phyloP scores from a whole-genome alignment of 2,797 vertebrate genomes.

The Hozukius guyotensis region DNA sequence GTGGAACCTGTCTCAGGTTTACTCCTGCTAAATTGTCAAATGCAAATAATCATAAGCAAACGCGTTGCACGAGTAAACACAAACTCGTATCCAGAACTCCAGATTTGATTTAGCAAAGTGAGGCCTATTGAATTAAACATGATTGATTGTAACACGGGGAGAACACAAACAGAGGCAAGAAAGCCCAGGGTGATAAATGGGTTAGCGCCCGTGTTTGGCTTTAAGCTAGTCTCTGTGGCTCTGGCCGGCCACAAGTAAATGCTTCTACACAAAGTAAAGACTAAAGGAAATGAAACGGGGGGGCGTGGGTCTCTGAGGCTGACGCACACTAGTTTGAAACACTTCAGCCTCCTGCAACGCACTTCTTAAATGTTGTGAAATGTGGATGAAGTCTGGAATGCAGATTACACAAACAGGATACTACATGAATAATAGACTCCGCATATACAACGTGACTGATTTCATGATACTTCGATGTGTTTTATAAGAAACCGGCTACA shows the following conservation, averaged over 20 bases:
- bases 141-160: constrained; percentile 59
- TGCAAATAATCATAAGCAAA: constrained; percentile 67
- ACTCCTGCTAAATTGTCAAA: constrained; percentile 75
- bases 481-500: neutral
- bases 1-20: constrained; percentile 80
- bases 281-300: constrained; percentile 29
- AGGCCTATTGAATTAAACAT: constrained; percentile 69
- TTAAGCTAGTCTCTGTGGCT: constrained; percentile 39
- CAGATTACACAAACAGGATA: neutral
- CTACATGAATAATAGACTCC: neutral
- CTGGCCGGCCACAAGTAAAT: constrained; percentile 32
- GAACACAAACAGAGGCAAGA: constrained; percentile 43
- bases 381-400: neutral
- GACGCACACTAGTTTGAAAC: constrained; percentile 3
- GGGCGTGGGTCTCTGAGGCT: constrained; percentile 3
- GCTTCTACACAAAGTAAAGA: constrained; percentile 37
- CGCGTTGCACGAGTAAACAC: constrained; percentile 56
- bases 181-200: constrained; percentile 59
- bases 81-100: constrained; percentile 58
- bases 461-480: neutral
- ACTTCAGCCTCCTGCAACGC: constrained; percentile 2
- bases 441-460: neutral
- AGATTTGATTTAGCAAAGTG: constrained; percentile 61
- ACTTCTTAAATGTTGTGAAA: neutral
- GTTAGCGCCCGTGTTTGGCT: constrained; percentile 52